Evolutionary conservation across 2,888 invertebrate genomes (phyloP), one percentile per base, ranked within the genome.

Genomic region (Latrodectus elegans): DNA sequence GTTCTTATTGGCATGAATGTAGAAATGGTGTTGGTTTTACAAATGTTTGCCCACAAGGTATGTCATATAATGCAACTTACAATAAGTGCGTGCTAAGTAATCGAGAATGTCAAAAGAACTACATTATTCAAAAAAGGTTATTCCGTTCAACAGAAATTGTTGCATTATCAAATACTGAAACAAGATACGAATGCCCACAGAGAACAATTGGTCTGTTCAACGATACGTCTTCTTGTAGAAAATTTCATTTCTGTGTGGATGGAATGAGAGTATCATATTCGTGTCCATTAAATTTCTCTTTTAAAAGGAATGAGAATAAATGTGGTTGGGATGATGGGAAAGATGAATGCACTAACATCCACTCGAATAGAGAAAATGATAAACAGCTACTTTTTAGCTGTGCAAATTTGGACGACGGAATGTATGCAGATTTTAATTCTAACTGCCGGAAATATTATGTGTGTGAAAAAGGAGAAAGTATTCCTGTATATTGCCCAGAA

Each of bases 191-290:
- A 3, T 89, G 89, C 26, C 22, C 55, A 1, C 12, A 3, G 4
- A 70, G 73, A 67, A 10, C 10, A 10, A 86, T 84, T 64, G 89
- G 86, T 10, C 17, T 89, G 0, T 88, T 75, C 14, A 53, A 51
- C 6, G 85, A 88, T 55, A 14, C 75, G 11, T 65, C 22, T 14
- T 75, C 75, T 38, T 90, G 90, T 65, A 60, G 82, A 17, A 60
- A 78, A 12, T 90, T 90, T 60, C 88, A 90, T 72, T 80, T 90
- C n/a, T 90, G 90, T 51, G 81, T 83, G 15, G 72, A 89, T 4
- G 89, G 89, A 8, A 83, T 70, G 22, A 64, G 60, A 4, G 88
- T 74, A 15, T 71, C 89, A 1, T 89, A 88, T 72, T 70, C 68
- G 3, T 90, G 90, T 22, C 90, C 89, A 0, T 76, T 64, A 0